phyloP scores from a whole-genome alignment of 2,797 vertebrate species.

The Lagodon rhomboides region DNA sequence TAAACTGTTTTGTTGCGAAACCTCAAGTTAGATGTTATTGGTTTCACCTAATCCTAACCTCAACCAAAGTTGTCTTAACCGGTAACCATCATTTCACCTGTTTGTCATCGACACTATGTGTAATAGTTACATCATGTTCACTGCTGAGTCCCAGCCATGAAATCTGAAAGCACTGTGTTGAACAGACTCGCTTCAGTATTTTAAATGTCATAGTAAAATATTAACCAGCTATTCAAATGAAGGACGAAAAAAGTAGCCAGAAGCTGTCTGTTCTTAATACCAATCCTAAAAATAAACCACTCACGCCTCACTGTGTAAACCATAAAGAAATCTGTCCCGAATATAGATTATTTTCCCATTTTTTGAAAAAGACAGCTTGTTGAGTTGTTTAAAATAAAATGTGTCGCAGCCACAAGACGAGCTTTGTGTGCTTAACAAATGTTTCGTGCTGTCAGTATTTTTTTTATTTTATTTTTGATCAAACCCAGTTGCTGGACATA shows the following conservation, averaged over 20 bases:
- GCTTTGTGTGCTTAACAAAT: slow-evolving; percentile 44
- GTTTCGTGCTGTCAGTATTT: slow-evolving; percentile 37
- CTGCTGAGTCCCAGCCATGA: slow-evolving; percentile 1
- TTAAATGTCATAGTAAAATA: slow-evolving; percentile 51
- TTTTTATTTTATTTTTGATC: too few relatives aligned
- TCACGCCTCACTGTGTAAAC: not conserved
- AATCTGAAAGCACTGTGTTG: slow-evolving; percentile 1
- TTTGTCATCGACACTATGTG: not conserved
- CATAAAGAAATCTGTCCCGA: not conserved
- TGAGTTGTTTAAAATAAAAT: slow-evolving; percentile 31
- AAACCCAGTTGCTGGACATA: slow-evolving; percentile 61
- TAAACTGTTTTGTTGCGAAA: slow-evolving; percentile 49
- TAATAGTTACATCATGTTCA: slow-evolving; percentile 7
- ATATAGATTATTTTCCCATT: not conserved
- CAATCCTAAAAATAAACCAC: slow-evolving; percentile 8
- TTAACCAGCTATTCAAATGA: slow-evolving; percentile 54
- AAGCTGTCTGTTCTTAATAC: slow-evolving; percentile 3
- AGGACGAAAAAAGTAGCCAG: not conserved
- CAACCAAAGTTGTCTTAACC: slow-evolving; percentile 24
- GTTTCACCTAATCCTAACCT: slow-evolving; percentile 41
- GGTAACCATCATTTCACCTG: slow-evolving; percentile 12
- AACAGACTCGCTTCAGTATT: slow-evolving; percentile 40
- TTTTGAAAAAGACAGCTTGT: slow-evolving; percentile 10
- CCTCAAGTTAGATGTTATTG: slow-evolving; percentile 35
- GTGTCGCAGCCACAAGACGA: slow-evolving; percentile 33